Evolutionary conservation across 2,797 vertebrate genomes (phyloP).

Genomic region (Sebastes flavidus): DNA sequence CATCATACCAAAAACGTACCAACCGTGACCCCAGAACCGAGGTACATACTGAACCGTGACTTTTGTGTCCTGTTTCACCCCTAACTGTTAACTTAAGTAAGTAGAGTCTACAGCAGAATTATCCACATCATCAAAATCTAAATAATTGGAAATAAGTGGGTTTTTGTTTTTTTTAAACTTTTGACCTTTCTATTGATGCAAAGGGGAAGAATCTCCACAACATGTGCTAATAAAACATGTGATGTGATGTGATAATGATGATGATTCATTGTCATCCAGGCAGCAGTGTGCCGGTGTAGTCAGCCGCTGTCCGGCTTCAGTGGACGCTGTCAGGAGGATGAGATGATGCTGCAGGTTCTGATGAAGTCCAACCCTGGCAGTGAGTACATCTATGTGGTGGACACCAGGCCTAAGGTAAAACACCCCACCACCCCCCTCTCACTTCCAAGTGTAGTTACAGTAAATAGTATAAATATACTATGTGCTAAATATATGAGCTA

Average conservation of each 20-base stretch:
- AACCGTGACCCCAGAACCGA: no score
- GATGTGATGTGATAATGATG: background rate
- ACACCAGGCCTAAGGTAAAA: slow-evolving; percentile 93
- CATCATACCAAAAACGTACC: no score
- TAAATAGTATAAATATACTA: background rate
- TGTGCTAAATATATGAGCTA: background rate
- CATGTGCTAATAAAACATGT: background rate
- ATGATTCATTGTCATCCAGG: slow-evolving; percentile 72
- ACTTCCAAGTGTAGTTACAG: no score
- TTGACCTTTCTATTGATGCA: background rate
- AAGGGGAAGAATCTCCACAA: background rate
- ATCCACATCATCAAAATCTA: background rate
- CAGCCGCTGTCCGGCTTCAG: slow-evolving; percentile 97
- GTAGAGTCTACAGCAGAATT: background rate
- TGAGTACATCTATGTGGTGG: slow-evolving; percentile 94
- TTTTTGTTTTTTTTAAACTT: no score
- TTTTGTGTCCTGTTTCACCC: no score
- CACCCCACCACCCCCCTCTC: background rate
- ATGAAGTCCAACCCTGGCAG: slow-evolving; percentile 94
- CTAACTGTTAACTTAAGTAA: background rate
- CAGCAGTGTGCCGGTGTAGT: slow-evolving; percentile 94
- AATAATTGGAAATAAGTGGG: background rate
- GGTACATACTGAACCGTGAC: no score
- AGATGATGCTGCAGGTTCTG: slow-evolving; percentile 94
- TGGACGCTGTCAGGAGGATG: slow-evolving; percentile 93